Evolutionary conservation across 2,797 vertebrate genomes (phyloP), one percentile per base, ranked within the genome.

Genomic region (Gymnothorax javanicus): DNA sequence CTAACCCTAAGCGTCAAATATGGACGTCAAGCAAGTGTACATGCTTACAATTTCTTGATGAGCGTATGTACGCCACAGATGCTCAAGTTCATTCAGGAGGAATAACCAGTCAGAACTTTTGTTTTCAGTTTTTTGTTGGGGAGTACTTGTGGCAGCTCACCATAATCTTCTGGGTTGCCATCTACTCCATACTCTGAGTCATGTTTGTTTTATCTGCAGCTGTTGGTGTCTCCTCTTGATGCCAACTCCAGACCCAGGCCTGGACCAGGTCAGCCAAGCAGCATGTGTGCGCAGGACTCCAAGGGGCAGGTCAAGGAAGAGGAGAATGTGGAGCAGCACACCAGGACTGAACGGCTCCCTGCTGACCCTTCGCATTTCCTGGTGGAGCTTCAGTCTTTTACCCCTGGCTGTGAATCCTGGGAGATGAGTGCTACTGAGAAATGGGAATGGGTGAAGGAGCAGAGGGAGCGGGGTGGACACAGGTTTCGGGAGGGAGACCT

Each of bases 371-470:
- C 60, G 54, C 87, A 69, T 52, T 69, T 91, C 33, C 57, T 84
- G n/a, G 90, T 98, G 86, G 95, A 95, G 71, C 92, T 98, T 86
- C 93, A 94, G 23, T 91, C 94, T 56, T 97, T 98, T 91, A 96
- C 95, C 0, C 89, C 90, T 7, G 96, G 96, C 79, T 94, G 91
- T 88, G 97, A 97, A 87, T 93, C 94, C 50, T 98, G 98, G 98
- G 94, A 97, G 88, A 92, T 98, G 94, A 89, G 91, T 2, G 89
- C 92, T 12, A 86, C 85, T 0, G 96, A 97, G 86, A 98, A 97
- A 89, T 96, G 96, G 94, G 89, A 92, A 33, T 94, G 96, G 94
- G 96, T 96, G 3, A 93, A 90, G 87, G 93, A 92, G 52, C 95
- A 97, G 90, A 97, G 96, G 87, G 93, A 94, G 71, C 93, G 89